phyloP scores from a whole-genome alignment of 2,113 vertebrate species.

The Monopterus albus region DNA sequence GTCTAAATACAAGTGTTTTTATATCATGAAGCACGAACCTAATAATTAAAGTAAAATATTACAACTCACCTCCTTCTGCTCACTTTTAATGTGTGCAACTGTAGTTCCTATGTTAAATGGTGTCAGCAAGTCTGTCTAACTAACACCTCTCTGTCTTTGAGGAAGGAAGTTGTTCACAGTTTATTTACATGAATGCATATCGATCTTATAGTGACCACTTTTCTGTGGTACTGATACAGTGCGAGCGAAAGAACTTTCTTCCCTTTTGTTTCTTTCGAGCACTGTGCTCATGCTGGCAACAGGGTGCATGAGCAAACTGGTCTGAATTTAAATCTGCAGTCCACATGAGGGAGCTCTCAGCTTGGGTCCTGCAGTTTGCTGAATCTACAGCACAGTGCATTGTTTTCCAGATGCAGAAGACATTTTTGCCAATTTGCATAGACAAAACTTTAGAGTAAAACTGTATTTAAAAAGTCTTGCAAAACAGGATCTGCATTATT shows the following conservation, averaged over 20 bases:
- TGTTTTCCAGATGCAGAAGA: no score
- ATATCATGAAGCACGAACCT: background rate
- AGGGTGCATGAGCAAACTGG: background rate
- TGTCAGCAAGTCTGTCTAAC: background rate
- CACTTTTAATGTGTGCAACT: background rate
- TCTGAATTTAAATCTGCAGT: slow-evolving; percentile 1
- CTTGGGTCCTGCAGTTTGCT: background rate
- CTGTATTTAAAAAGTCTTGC: background rate
- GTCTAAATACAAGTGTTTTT: background rate
- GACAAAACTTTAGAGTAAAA: background rate
- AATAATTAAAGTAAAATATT: background rate
- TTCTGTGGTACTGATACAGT: background rate
- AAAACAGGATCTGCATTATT: background rate
- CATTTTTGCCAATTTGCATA: no score
- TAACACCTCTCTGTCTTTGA: background rate
- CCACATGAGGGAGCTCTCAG: slow-evolving; percentile 59
- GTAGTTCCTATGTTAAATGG: background rate
- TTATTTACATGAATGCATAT: background rate
- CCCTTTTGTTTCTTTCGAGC: background rate
- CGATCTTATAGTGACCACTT: background rate
- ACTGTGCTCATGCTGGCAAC: background rate
- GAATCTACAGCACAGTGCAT: background rate
- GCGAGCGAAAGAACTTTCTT: no score
- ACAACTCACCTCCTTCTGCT: background rate
- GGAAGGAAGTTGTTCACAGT: background rate